Evolutionary conservation across 2,113 vertebrate genomes (phyloP).

Genomic region (Pelodiscus sinensis): DNA sequence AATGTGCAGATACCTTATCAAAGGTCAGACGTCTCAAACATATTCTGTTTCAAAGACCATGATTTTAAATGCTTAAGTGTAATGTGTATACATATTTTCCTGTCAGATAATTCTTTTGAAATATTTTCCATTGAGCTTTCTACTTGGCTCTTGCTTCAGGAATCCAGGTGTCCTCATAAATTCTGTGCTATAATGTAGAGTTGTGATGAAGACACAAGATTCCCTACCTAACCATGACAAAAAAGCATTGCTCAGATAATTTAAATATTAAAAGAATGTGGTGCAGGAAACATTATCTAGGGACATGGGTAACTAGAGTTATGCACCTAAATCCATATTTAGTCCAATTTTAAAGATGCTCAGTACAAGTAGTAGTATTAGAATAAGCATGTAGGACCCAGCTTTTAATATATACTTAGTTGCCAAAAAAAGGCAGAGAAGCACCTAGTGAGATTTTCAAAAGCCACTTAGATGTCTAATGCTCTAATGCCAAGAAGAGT

Average conservation of each 20-base stretch:
- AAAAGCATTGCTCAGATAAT: constrained; percentile 11
- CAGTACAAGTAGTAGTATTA: background rate
- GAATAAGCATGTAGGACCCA: background rate
- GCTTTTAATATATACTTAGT: background rate
- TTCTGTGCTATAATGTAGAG: constrained; percentile 37
- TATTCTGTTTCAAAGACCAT: background rate
- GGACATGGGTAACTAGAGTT: background rate
- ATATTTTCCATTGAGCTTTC: constrained; percentile 3
- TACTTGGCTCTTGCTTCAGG: constrained; percentile 32
- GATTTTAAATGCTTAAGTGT: background rate
- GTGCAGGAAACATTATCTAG: background rate
- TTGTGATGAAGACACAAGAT: constrained; percentile 12
- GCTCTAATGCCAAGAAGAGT: background rate
- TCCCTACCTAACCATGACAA: constrained; percentile 7
- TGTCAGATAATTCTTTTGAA: background rate
- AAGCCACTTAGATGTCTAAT: background rate
- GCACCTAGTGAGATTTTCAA: background rate
- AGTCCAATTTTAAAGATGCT: background rate
- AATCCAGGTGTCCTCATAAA: constrained; percentile 11
- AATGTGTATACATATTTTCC: background rate
- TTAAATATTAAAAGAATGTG: constrained; percentile 22
- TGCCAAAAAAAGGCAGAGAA: background rate
- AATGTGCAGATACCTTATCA: constrained; percentile 16
- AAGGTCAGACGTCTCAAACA: background rate
- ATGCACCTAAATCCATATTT: background rate